These are phyloP conservation scores for Pipistrellus pipistrellus DNA, from an alignment of 2,797 vertebrate species.

Conservation along the genomic window DNA sequence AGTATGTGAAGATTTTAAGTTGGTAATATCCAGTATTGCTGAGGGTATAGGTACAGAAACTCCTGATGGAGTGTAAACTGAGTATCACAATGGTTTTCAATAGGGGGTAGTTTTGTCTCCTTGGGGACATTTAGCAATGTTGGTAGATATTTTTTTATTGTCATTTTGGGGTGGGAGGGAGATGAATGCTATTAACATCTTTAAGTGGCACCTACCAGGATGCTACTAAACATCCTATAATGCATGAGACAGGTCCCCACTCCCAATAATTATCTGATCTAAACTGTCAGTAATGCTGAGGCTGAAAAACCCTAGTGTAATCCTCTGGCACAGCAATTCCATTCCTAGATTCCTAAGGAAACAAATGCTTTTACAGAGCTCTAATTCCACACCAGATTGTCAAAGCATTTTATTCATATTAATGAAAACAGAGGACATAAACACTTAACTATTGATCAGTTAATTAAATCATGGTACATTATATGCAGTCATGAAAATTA, in stretches of 20 bases:
- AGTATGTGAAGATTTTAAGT: constrained; percentile 56
- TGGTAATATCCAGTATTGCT: constrained; percentile 38
- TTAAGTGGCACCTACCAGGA: neutral
- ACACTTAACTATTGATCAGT: constrained; percentile 34
- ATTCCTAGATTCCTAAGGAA: constrained; percentile 54
- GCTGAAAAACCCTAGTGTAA: constrained; percentile 41
- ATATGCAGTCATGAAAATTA: constrained; percentile 41
- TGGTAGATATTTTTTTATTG: constrained; percentile 1
- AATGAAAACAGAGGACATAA: constrained; percentile 50
- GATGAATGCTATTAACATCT: neutral
- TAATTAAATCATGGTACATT: constrained; percentile 55
- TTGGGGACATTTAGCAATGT: too few species aligned
- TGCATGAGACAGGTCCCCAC: too few species aligned
- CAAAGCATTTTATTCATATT: constrained; percentile 50
- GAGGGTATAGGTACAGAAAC: neutral
- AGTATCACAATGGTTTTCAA: neutral
- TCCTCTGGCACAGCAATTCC: constrained; percentile 34
- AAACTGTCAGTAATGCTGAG: constrained; percentile 35
- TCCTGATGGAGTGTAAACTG: constrained; percentile 5
- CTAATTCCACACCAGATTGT: constrained; percentile 34
- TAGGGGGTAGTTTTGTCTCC: neutral
- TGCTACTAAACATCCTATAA: neutral
- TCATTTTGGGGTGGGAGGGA: neutral
- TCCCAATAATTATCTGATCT: constrained; percentile 24
- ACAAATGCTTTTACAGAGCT: constrained; percentile 60